A percentile compares a stretch with the other conserved stretches of the same genome.
Conservation (phyloP, 2,888 invertebrate genomes). For the Nephrotoma appendiculata region DNA sequence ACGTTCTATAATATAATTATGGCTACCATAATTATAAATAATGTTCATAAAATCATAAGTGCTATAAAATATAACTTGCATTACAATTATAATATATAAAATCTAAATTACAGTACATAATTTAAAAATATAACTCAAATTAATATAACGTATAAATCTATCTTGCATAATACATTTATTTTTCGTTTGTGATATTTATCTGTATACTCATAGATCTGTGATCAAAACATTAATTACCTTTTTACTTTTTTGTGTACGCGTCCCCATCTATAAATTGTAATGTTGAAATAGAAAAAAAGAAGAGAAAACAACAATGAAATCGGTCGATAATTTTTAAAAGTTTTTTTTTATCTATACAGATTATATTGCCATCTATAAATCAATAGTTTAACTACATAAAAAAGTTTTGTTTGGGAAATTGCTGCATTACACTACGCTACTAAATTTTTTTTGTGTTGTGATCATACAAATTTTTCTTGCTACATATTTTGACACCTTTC, state of each 20-base stretch:
- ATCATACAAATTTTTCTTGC: not conserved
- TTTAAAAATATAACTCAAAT: not conserved
- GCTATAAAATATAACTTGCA: not conserved
- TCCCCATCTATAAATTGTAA: conserved; percentile 30
- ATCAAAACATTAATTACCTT: conserved; percentile 21
- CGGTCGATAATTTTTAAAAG: not conserved
- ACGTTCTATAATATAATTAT: not conserved
- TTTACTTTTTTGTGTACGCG: conserved; percentile 33
- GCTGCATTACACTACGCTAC: not conserved
- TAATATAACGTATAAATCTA: not conserved
- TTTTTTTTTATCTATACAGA: not conserved
- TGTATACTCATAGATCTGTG: not conserved
- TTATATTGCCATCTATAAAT: not conserved
- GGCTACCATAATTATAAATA: not conserved
- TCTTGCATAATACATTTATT: not conserved
- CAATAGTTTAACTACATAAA: not conserved
- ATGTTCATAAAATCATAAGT: not conserved
- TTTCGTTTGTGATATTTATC: not conserved
- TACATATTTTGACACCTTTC: not conserved
- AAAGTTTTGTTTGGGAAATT: not conserved
- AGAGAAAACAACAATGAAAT: not conserved
- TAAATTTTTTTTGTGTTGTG: not conserved
- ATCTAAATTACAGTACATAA: not conserved
- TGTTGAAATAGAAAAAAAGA: not conserved
- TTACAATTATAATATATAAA: not conserved